These are phyloP conservation scores for Caenorhabditis tropicalis DNA, from an alignment of 1,140 invertebrate genomes.

Conservation along the genomic window DNA sequence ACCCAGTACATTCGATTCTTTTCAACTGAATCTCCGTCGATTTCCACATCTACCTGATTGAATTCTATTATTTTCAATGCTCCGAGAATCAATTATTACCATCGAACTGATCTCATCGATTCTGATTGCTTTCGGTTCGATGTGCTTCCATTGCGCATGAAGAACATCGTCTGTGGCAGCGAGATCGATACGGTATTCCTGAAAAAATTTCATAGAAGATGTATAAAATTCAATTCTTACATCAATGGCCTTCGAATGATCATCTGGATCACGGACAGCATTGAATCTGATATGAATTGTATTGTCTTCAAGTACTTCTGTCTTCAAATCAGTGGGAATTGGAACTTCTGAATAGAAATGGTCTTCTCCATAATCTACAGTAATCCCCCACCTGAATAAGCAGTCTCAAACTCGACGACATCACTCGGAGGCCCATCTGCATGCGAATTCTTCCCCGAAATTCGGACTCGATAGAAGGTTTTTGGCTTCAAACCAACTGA, in stretches of 20 bases:
- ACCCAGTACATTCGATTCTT: conserved; percentile 38
- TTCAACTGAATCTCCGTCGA: conserved; percentile 33
- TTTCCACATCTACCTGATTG: conserved; percentile 36
- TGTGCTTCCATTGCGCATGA: conserved; percentile 8
- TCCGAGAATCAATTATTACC: neutral
- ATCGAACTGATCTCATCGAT: conserved; percentile 32
- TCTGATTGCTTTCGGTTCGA: conserved; percentile 6
- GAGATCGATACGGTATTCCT: conserved; percentile 20
- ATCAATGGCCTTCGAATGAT: conserved; percentile 32
- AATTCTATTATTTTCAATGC: neutral
- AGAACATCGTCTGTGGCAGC: conserved; percentile 36
- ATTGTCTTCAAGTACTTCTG: conserved; percentile 24
- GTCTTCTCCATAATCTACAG: no score
- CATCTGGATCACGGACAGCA: conserved; percentile 42
- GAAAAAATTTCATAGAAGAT: neutral
- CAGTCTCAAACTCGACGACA: conserved; percentile 35
- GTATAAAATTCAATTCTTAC: no score
- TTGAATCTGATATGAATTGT: conserved; percentile 35
- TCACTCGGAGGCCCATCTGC: conserved; percentile 23
- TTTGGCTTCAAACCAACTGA: conserved; percentile 42
- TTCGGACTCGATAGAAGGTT: conserved; percentile 35
- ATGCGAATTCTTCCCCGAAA: conserved; percentile 23
- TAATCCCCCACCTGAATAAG: neutral
- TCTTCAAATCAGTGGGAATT: conserved; percentile 30
- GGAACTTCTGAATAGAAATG: conserved; percentile 37